Conservation (phyloP, 2,113 vertebrate species). For the Actenoides hombroni region DNA sequence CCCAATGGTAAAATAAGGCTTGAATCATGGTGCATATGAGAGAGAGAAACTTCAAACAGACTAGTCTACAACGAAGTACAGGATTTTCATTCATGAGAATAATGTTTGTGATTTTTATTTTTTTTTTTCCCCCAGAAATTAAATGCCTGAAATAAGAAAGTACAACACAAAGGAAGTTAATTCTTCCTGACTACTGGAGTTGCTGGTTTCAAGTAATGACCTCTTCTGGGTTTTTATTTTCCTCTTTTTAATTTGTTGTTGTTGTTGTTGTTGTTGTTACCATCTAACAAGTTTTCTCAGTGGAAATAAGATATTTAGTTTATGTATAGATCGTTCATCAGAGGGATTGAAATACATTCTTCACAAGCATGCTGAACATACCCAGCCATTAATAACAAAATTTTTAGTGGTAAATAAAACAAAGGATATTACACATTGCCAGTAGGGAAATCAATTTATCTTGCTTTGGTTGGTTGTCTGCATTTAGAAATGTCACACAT, state of each 20-base stretch:
- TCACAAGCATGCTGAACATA: conserved; percentile 5
- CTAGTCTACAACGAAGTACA: neutral
- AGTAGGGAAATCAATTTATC: conserved; percentile 34
- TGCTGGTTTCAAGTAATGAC: neutral
- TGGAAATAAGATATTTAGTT: conserved; percentile 25
- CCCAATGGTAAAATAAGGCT: neutral
- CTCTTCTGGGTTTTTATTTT: neutral
- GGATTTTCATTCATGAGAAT: conserved; percentile 22
- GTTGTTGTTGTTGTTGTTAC: neutral
- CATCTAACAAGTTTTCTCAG: neutral
- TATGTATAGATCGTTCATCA: conserved; percentile 1
- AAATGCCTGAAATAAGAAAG: neutral
- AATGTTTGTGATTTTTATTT: neutral
- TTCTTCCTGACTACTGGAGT: neutral
- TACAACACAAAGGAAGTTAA: neutral
- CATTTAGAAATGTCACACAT: conserved; percentile 44
- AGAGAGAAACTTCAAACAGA: neutral
- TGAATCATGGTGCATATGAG: neutral
- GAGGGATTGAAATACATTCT: conserved; percentile 23
- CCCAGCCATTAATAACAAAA: conserved; percentile 15
- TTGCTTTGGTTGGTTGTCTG: conserved; percentile 3
- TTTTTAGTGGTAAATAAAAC: conserved; percentile 27
- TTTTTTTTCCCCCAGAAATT: neutral
- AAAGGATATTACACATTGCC: conserved; percentile 5
- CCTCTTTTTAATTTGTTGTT: neutral